Conservation (phyloP, 2,113 vertebrate species). For the Mus pahari region DNA sequence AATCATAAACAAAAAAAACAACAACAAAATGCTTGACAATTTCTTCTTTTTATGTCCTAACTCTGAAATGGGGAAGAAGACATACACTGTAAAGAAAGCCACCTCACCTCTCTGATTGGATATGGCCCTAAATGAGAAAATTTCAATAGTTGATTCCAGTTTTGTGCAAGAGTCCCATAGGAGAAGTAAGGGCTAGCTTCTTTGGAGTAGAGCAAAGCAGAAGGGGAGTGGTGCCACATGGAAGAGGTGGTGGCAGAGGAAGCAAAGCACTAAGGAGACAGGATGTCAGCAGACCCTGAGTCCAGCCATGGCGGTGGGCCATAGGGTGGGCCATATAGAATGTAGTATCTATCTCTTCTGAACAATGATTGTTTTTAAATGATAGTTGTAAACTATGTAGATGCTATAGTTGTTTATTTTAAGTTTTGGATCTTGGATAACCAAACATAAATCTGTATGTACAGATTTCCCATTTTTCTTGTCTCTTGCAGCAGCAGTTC, state of each 20-base stretch:
- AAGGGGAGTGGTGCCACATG: not conserved
- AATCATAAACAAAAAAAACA: too few species aligned
- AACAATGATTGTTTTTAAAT: not conserved
- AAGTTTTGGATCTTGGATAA: not conserved
- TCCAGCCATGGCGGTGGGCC: not conserved
- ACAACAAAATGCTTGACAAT: not conserved
- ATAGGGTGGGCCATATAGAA: not conserved
- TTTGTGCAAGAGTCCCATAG: not conserved
- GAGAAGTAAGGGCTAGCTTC: not conserved
- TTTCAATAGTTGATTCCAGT: not conserved
- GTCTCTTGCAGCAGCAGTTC: not conserved
- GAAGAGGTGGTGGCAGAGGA: not conserved
- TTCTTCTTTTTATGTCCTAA: not conserved
- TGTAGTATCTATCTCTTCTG: not conserved
- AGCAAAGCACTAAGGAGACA: not conserved
- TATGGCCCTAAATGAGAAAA: not conserved
- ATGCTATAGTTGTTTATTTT: not conserved
- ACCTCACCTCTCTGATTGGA: not conserved
- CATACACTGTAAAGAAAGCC: not conserved
- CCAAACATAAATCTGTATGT: not conserved
- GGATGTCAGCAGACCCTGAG: not conserved
- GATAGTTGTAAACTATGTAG: not conserved
- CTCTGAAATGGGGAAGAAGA: not conserved
- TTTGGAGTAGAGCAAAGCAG: not conserved
- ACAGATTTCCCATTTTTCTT: not conserved